phyloP scores from a whole-genome alignment of 2,888 invertebrate genomes.

The Drosophila melanocephala region DNA sequence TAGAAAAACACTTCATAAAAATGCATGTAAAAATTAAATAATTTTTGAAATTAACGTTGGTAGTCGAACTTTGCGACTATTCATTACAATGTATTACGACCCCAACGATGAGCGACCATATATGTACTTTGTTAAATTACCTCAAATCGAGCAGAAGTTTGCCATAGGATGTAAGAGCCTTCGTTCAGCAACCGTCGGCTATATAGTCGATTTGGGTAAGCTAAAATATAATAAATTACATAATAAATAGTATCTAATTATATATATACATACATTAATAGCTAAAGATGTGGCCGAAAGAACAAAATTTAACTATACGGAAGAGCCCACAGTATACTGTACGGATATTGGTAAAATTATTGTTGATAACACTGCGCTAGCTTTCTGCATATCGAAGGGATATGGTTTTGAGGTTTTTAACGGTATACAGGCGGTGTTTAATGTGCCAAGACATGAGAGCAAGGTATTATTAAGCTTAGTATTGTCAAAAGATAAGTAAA shows the following conservation, averaged over 20 bases:
- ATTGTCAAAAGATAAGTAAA: background rate
- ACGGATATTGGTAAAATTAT: slow-evolving; percentile 24
- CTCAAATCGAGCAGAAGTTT: slow-evolving; percentile 17
- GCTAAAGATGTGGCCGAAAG: slow-evolving; percentile 28
- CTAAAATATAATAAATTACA: background rate
- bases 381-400: slow-evolving; percentile 32
- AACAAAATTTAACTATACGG: background rate
- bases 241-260: background rate
- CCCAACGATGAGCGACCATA: slow-evolving; percentile 9
- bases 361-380: slow-evolving; percentile 24
- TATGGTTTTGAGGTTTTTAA: slow-evolving; percentile 29
- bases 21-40: too few relatives aligned
- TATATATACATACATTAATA: background rate
- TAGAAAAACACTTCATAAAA: background rate
- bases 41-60: background rate
- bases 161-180: slow-evolving; percentile 28
- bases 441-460: background rate
- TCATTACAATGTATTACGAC: slow-evolving; percentile 20
- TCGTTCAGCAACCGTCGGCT: slow-evolving; percentile 15
- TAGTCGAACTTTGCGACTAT: background rate
- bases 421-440: background rate
- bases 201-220: slow-evolving; percentile 34
- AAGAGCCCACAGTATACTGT: slow-evolving; percentile 32
- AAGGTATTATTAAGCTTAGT: background rate
- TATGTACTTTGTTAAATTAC: slow-evolving; percentile 32